Evolutionary conservation across 2,113 vertebrate species (phyloP), one percentile per base, ranked within the genome.

Genomic region (Brevimyrus niger): DNA sequence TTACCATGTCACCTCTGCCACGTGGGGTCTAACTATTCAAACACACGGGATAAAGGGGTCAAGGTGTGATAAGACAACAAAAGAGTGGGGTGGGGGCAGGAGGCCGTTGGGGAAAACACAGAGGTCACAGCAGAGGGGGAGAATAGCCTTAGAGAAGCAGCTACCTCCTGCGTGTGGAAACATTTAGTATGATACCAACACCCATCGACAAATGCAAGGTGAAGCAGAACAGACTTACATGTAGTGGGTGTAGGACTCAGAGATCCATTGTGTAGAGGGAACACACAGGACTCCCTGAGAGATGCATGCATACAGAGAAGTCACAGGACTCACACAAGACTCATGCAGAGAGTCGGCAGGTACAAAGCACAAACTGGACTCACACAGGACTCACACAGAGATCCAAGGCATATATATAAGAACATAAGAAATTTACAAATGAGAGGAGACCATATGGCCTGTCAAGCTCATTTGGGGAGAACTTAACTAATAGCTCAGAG

Each of bases 101-200:
- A 15, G 47, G 76, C 51, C 3, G 0, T 84, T 27, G 44, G 51
- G 23, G 76, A 84, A 3, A 83, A 51, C 76, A n/a, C 11, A 35
- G 76, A 35, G 38, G 88, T 89, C 42, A 69, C 44, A 47, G 44
- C 8, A 35, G 27, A 80, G 47, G 19, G 69, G 27, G 47, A 82
- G 48, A 82, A 50, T 46, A 53, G 44, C 42, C 27, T 46, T 42
- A 17, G 73, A 84, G 76, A 90, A 42, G 13, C 48, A 82, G 27
- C 5, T n/a, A 69, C n/a, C 61, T 69, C n/a, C 61, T 76, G 69
- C 42, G 35, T 80, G 35, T 42, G 27, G n/a, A 27, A 35, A 73
- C 53, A 58, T 23, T 91, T 51, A 89, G n/a, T 69, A 38, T 35
- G 61, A 42, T 53, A 31, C 48, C 85, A 19, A 80, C 73, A 80